Conservation (phyloP, 1,140 invertebrate species). For the Meloidogyne hapla region DNA sequence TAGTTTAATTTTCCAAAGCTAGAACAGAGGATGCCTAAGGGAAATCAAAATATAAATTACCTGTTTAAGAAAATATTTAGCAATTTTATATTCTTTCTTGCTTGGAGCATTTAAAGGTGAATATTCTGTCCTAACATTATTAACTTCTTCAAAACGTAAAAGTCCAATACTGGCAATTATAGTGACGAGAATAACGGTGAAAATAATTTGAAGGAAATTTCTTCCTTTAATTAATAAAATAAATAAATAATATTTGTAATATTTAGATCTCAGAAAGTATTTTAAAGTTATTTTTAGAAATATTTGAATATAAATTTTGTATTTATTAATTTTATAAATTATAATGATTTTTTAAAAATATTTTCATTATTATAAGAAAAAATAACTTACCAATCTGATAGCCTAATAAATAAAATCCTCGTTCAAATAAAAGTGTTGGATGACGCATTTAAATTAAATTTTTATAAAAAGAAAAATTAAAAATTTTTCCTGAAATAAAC, state of each 20-base stretch:
- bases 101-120: constrained; percentile 59
- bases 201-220: constrained; percentile 45
- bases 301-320: background rate
- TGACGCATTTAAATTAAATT: constrained; percentile 38
- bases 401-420: constrained; percentile 41
- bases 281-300: too few relatives aligned
- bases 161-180: constrained; percentile 45
- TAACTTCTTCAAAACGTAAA: constrained; percentile 53
- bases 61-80: constrained; percentile 60
- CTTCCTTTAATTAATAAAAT: constrained; percentile 14
- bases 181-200: constrained; percentile 38
- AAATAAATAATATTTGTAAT: too few relatives aligned
- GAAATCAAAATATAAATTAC: constrained; percentile 16
- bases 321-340: too few relatives aligned
- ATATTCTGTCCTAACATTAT: constrained; percentile 60
- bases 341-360: too few relatives aligned
- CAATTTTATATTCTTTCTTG: constrained; percentile 55
- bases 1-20: background rate
- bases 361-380: too few relatives aligned
- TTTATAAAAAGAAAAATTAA: background rate
- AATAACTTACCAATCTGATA: constrained; percentile 29
- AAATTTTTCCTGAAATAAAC: too few relatives aligned
- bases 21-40: constrained; percentile 14
- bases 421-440: constrained; percentile 50
- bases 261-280: too few relatives aligned